A percentile compares a stretch with the other conserved stretches of the same genome.
Conservation (phyloP, 2,797 vertebrate genomes). For the Gallinago solitaria region DNA sequence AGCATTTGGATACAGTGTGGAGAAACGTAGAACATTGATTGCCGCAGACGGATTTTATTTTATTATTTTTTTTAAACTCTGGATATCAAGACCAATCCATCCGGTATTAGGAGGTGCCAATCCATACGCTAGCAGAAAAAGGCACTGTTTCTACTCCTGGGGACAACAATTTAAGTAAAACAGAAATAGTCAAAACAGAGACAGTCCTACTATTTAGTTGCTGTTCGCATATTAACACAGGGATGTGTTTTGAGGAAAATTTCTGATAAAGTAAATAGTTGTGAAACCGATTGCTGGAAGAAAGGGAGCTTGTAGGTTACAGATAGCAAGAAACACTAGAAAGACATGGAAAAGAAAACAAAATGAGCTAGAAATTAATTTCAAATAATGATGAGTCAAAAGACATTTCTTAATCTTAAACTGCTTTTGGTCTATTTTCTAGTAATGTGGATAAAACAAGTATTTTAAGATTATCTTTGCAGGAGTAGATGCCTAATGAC, state of each 20-base stretch:
- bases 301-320: background rate
- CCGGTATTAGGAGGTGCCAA: background rate
- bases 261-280: background rate
- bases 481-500: background rate
- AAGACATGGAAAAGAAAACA: accelerated
- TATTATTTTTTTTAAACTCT: background rate
- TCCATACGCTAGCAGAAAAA: background rate
- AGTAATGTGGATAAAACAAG: background rate
- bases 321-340: background rate
- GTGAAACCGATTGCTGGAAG: background rate
- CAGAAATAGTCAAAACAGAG: background rate
- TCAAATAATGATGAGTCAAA: background rate
- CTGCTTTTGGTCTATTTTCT: background rate
- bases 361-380: background rate
- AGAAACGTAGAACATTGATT: background rate
- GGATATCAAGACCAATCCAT: background rate
- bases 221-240: background rate
- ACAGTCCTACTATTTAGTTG: background rate
- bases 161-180: background rate
- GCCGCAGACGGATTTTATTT: background rate
- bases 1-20: background rate
- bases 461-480: conserved; percentile 2
- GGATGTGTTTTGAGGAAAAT: background rate
- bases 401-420: background rate
- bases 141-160: background rate